Evolutionary conservation across 2,113 vertebrate genomes (phyloP).

Genomic region (Lepus timidus): DNA sequence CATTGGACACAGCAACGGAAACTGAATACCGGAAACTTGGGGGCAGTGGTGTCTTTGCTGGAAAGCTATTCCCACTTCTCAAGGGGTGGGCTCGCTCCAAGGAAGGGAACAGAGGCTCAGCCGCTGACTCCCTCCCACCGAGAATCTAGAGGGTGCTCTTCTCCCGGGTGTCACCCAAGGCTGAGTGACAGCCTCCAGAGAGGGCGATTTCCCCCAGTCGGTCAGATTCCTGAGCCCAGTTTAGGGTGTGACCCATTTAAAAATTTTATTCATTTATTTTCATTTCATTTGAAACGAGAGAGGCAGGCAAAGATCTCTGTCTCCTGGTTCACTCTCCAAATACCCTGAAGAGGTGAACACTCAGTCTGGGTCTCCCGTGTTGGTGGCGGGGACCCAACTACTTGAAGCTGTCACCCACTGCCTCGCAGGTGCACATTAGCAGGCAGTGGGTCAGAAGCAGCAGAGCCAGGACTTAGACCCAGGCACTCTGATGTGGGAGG

Average conservation of each 20-base stretch:
- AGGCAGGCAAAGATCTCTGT: too few relatives aligned
- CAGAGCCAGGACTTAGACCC: too few relatives aligned
- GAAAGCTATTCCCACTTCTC: background rate
- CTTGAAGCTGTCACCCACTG: too few relatives aligned
- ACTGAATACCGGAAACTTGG: background rate
- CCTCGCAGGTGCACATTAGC: too few relatives aligned
- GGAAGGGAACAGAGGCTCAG: background rate
- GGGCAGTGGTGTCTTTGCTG: background rate
- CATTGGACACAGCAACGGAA: slow-evolving; percentile 40
- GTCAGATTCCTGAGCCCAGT: background rate
- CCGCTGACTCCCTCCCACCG: background rate
- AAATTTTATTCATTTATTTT: too few relatives aligned
- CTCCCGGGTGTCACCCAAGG: background rate
- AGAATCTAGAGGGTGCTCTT: background rate
- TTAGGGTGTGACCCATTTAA: background rate
- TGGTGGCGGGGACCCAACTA: too few relatives aligned
- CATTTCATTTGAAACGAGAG: too few relatives aligned
- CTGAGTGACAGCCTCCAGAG: background rate
- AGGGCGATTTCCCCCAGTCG: background rate
- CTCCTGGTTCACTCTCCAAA: too few relatives aligned
- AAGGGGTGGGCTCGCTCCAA: background rate
- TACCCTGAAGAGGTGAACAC: too few relatives aligned
- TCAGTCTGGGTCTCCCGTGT: too few relatives aligned
- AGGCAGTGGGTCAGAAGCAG: too few relatives aligned
- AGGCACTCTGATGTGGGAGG: too few relatives aligned